These are phyloP conservation scores for Drosophila triauraria DNA, from an alignment of 1,140 invertebrate genomes.

Conservation along the genomic window DNA sequence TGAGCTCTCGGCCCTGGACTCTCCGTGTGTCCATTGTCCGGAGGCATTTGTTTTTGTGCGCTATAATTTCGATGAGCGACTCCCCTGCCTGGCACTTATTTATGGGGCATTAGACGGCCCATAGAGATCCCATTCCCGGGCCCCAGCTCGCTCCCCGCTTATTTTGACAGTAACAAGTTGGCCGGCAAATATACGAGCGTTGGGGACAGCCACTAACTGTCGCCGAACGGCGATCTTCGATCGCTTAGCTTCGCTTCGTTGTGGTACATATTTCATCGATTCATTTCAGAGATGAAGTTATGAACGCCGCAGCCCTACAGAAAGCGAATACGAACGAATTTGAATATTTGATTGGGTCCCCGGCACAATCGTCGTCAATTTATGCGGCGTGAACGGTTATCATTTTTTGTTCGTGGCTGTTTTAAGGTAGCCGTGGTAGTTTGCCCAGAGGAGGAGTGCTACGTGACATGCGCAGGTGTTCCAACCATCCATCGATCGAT, in stretches of 20 bases:
- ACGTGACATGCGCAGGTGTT: constrained; percentile 79
- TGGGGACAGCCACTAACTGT: constrained; percentile 52
- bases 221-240: constrained; percentile 38
- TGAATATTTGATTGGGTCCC: constrained; percentile 78
- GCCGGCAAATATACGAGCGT: constrained; percentile 68
- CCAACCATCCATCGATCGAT: constrained; percentile 45
- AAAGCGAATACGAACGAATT: constrained; percentile 56
- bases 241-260: constrained; percentile 52
- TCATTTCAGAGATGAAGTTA: constrained; percentile 83
- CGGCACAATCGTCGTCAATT: constrained; percentile 71
- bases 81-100: constrained; percentile 59
- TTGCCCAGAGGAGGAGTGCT: constrained; percentile 43
- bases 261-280: constrained; percentile 81
- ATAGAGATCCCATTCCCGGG: constrained; percentile 30
- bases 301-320: constrained; percentile 53
- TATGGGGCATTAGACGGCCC: constrained; percentile 75
- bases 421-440: constrained; percentile 59
- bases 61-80: constrained; percentile 73
- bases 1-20: constrained; percentile 26
- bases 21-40: constrained; percentile 55
- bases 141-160: constrained; percentile 22
- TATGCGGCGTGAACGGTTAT: constrained; percentile 80
- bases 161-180: constrained; percentile 84
- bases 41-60: constrained; percentile 72
- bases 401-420: constrained; percentile 53